phyloP scores from a whole-genome alignment of 2,888 invertebrate genomes.

The Chymomyza procnemis region DNA sequence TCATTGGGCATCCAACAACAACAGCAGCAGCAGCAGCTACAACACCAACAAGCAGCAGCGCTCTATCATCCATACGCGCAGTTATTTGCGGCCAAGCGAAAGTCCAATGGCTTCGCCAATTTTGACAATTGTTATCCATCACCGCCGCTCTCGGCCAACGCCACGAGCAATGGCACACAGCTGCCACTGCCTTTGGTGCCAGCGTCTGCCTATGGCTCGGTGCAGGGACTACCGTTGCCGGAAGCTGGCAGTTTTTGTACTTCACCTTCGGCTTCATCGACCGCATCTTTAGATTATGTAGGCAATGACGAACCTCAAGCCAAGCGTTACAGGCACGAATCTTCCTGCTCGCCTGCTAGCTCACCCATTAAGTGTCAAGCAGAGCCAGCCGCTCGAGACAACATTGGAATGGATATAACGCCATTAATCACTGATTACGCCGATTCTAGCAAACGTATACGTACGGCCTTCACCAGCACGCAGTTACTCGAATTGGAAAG shows the following conservation, averaged over 20 bases:
- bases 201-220: conserved; percentile 31
- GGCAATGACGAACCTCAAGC: conserved; percentile 64
- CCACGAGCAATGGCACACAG: conserved; percentile 27
- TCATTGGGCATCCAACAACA: conserved; percentile 83
- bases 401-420: conserved; percentile 55
- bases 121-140: conserved; percentile 62
- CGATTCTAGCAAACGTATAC: conserved; percentile 90
- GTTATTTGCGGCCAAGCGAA: conserved; percentile 65
- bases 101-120: conserved; percentile 47
- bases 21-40: conserved; percentile 64
- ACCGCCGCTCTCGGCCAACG: conserved; percentile 55
- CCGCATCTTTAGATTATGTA: conserved; percentile 64
- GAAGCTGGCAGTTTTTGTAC: conserved; percentile 71
- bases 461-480: conserved; percentile 95
- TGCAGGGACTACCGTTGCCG: conserved; percentile 33
- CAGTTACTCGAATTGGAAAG: conserved; percentile 92
- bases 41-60: conserved; percentile 47
- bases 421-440: conserved; percentile 79
- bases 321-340: conserved; percentile 68
- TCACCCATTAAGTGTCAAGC: conserved; percentile 61
- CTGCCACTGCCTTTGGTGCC: conserved; percentile 30
- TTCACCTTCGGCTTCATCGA: conserved; percentile 77
- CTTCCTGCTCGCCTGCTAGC: conserved; percentile 69
- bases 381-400: background rate
- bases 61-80: conserved; percentile 70